These are phyloP conservation scores for Xylocopa sonorina DNA, from an alignment of 1,140 invertebrate species.

Conservation along the genomic window DNA sequence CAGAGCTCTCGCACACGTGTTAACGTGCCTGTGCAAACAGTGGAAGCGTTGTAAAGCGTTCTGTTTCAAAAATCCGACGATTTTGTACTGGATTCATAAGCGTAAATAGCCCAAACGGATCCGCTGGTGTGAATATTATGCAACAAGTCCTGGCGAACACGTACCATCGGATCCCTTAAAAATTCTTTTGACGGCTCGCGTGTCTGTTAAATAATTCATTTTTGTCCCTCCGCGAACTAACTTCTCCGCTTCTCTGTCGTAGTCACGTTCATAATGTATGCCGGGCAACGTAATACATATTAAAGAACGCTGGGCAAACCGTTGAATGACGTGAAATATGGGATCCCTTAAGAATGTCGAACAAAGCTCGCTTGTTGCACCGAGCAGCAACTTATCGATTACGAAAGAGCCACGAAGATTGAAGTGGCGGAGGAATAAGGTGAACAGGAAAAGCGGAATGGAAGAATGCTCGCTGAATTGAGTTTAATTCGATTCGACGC, in stretches of 20 bases:
- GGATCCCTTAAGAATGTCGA: not conserved
- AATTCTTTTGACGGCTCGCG: constrained; percentile 23
- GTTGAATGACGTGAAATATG: constrained; percentile 17
- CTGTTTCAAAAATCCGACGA: too few relatives aligned
- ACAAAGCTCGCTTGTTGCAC: not conserved
- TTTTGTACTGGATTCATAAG: not conserved
- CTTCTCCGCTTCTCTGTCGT: not conserved
- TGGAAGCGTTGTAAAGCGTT: too few relatives aligned
- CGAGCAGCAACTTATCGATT: too few relatives aligned
- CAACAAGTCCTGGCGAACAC: constrained; percentile 12
- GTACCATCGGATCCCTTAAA: constrained; percentile 15
- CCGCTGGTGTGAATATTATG: constrained; percentile 8
- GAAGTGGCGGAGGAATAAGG: too few relatives aligned
- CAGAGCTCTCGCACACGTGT: too few relatives aligned
- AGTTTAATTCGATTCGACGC: too few relatives aligned
- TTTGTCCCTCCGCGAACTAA: not conserved
- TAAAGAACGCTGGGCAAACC: constrained; percentile 8
- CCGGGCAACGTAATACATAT: constrained; percentile 21
- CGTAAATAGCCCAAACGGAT: not conserved
- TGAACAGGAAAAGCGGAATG: not conserved
- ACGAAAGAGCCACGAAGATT: too few relatives aligned
- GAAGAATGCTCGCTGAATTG: too few relatives aligned
- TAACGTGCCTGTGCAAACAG: too few relatives aligned
- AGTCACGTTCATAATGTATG: constrained; percentile 22
- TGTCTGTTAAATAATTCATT: constrained; percentile 35